Evolutionary conservation across 1,140 invertebrate genomes (phyloP), one percentile per base, ranked within the genome.

Genomic region (Bombus picipes): DNA sequence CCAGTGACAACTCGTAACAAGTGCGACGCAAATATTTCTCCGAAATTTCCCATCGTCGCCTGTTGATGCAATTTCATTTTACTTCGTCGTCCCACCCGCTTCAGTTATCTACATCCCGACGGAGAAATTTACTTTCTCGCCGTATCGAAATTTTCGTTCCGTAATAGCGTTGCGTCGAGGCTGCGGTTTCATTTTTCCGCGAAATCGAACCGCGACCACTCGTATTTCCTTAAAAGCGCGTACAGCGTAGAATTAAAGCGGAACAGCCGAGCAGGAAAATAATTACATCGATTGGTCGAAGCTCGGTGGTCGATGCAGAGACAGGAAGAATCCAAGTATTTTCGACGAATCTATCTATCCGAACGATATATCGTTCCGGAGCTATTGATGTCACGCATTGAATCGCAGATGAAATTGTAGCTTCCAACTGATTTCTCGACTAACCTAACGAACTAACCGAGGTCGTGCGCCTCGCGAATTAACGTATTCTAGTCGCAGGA

Each of bases 361-460:
- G 10, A 25, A 0, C 3, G 32, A 79, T 59, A 62, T 77, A 41
- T 2, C 53, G 22, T 39, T 76, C 2, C 34, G 25, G 18, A 41
- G 34, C 43, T 47, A 43, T 78, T 25, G 37, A 71, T 71, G 22
- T 34, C 34, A 9, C 76, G 53, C 15, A 79, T 72, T 65, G 32
- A 72, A 84, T 62, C 66, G 9, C 22, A 79, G 39, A 79, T 71
- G 66, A 72, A 84, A 72, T 65, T 65, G 76, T 79, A 79, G 41
- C 66, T 62, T 62, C 28, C 76, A n/a, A 79, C 65, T 72, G 76
- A 79, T 59, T 72, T 72, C 47, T 66, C 37, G 47, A 65, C 28
- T 32, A 53, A 57, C 81, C 47, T 53, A 22, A 22, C 47, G 47
- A 53, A 53, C 18, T 53, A 53, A 53, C 47, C 47, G 47, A 53